Evolutionary conservation across 2,797 vertebrate species (phyloP), one percentile per base, ranked within the genome.

Genomic region (Myripristis jacobus): DNA sequence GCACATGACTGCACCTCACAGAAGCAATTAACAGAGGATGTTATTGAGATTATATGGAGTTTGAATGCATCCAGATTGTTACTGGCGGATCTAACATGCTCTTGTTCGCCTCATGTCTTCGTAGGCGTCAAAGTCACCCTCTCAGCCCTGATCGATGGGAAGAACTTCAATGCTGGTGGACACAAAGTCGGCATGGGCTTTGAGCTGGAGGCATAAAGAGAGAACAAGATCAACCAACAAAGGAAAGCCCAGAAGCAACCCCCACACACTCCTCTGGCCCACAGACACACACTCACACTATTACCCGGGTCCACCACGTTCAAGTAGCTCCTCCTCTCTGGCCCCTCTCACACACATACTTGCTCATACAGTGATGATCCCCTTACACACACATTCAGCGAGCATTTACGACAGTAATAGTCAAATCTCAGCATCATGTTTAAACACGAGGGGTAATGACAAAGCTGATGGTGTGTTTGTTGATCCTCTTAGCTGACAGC

Each of bases 141-240:
- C 29, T 98, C 97, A 0, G 95, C 96, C 64, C 93, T 99, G 89
- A 89, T 98, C 13, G 97, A 99, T 0, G 96, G 95, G 55, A 98
- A 98, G 93, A 98, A 97, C 91, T 96, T 99, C 92, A 96, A 79
- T 67, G 92, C 95, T 7, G 97, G 97, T 12, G 96, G 96, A 77
- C 97, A 98, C 92, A 99, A 98, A 90, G 91, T 97, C 7, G 97
- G 97, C 66, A 88, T 99, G 91, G 96, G 96, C 80, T 98, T 99
- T 67, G 97, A 98, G 92, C 91, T 99, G 70, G 97, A 98, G 92
- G 96, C 94, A 55, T 98, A 95, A 90, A 3, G 18, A 38, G 9
- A 68, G 2, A 57, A 18, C 27, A 43, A 7, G 21, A 69, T 18
- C 65, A 6, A 29, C 21, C 27, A 48, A 57, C 44, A 19, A 66